These are phyloP conservation scores for Eriosoma lanigerum DNA, from an alignment of 1,140 invertebrate genomes.

Conservation along the genomic window DNA sequence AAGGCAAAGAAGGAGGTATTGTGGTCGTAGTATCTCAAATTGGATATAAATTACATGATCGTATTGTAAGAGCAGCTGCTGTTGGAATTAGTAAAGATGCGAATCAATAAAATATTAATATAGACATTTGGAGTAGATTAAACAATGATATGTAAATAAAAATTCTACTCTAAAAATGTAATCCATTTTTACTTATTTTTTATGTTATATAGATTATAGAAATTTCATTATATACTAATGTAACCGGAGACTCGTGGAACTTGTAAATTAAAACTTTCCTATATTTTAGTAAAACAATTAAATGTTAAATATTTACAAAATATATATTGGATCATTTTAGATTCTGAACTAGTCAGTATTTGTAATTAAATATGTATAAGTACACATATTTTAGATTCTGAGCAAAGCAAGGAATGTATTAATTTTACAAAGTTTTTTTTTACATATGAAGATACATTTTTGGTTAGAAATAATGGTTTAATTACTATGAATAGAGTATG, in stretches of 20 bases:
- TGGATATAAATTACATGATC: constrained; percentile 91
- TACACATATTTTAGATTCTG: too few species aligned
- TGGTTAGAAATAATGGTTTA: too few species aligned
- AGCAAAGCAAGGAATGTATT: too few species aligned
- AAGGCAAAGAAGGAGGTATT: constrained; percentile 79
- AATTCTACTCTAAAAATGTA: too few species aligned
- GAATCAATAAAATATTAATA: constrained; percentile 20
- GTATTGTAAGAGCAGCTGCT: constrained; percentile 91
- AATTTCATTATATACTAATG: too few species aligned
- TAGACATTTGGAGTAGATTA: background rate
- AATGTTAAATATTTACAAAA: background rate
- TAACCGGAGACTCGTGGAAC: background rate
- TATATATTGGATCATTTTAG: background rate
- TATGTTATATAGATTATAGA: too few species aligned
- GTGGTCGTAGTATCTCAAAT: constrained; percentile 91
- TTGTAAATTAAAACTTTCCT: background rate
- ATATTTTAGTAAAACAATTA: background rate
- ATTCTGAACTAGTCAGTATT: too few species aligned
- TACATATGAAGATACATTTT: too few species aligned
- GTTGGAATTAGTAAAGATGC: constrained; percentile 85
- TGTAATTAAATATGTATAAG: too few species aligned
- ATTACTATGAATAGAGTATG: too few species aligned
- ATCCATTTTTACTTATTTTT: too few species aligned
- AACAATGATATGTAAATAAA: background rate
- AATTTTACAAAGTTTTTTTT: too few species aligned